phyloP scores from a whole-genome alignment of 2,113 vertebrate species.

The Circaetus gallicus region DNA sequence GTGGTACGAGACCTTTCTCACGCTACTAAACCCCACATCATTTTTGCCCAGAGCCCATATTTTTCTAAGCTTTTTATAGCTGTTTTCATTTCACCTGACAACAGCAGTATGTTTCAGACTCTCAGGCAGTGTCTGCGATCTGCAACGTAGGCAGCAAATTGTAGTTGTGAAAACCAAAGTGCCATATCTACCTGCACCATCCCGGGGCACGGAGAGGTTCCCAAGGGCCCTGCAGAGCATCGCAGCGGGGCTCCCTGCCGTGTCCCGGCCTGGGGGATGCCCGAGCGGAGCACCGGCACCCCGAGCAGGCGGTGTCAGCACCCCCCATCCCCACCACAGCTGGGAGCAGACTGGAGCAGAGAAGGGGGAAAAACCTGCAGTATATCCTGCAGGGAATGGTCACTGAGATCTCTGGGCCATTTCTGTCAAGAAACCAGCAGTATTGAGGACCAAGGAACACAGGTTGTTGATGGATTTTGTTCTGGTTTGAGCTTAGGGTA shows the following conservation, averaged over 20 bases:
- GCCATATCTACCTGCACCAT: not conserved
- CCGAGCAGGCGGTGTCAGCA: not conserved
- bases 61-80: not conserved
- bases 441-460: rapidly evolving
- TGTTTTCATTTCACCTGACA: conserved; percentile 8
- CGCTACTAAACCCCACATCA: not conserved
- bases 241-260: rapidly evolving
- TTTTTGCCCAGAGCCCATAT: not conserved
- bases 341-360: not conserved
- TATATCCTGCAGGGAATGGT: rapidly evolving
- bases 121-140: not conserved
- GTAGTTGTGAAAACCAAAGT: not conserved
- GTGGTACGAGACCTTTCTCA: rapidly evolving
- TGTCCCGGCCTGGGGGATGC: not conserved
- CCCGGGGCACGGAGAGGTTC: rapidly evolving
- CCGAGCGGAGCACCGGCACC: not conserved
- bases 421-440: not conserved
- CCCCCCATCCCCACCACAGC: not conserved
- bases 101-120: not conserved
- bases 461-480: not conserved
- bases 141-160: not conserved
- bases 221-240: not conserved
- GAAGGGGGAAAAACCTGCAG: not conserved
- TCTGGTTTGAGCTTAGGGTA: not conserved
- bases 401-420: rapidly evolving